These are phyloP conservation scores for Seira sanloemensis DNA, from an alignment of 2,888 invertebrate genomes.

Conservation along the genomic window DNA sequence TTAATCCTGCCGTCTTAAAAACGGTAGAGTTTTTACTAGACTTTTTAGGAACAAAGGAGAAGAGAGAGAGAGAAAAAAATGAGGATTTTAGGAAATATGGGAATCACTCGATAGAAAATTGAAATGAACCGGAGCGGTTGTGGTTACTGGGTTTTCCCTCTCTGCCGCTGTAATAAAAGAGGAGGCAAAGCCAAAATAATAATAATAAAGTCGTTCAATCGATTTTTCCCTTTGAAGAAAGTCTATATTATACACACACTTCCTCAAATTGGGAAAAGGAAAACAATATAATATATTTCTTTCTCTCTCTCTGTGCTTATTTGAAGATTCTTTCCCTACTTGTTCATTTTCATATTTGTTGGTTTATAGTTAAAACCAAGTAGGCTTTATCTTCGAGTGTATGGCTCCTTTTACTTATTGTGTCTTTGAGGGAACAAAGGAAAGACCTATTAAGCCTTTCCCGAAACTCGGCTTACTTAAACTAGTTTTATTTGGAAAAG, in stretches of 20 bases:
- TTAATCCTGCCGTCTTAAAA: background rate
- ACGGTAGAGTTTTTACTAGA: background rate
- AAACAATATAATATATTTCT: no score
- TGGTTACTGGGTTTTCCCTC: background rate
- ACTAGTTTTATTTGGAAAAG: background rate
- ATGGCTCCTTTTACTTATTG: background rate
- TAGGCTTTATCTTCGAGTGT: background rate
- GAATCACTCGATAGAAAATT: slow-evolving; percentile 1
- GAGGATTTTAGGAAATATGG: slow-evolving; percentile 1
- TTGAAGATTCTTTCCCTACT: background rate
- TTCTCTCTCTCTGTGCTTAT: no score
- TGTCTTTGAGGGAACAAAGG: slow-evolving; percentile 4
- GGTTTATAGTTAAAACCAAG: background rate
- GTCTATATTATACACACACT: no score
- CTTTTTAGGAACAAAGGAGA: background rate
- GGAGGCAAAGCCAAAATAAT: background rate
- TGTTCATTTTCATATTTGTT: background rate
- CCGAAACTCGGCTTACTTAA: background rate
- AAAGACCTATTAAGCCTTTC: background rate
- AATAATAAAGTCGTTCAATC: slow-evolving; percentile 35
- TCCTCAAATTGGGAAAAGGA: no score
- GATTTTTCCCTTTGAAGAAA: slow-evolving; percentile 28
- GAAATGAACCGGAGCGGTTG: slow-evolving; percentile 4
- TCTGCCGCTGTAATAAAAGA: background rate
- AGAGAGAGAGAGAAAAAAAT: no score